Percentiles rank a stretch among this genome's conserved stretches.
phyloP scores from a whole-genome alignment of 2,888 invertebrate species.

The Bugula neritina region DNA sequence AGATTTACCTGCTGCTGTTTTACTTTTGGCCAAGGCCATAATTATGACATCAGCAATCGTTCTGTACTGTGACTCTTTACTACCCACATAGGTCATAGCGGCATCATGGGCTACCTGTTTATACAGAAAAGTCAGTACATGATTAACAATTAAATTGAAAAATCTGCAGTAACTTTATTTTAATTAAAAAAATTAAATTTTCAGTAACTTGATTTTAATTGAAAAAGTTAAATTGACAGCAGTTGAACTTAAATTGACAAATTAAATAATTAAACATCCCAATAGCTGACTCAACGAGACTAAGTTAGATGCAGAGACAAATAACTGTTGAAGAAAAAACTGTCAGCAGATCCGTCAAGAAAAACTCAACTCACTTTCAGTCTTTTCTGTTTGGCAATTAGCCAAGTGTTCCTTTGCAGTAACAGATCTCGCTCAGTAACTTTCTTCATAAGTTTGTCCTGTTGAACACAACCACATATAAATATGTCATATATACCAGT shows the following conservation, averaged over 20 bases:
- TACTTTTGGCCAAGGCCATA: constrained; percentile 34
- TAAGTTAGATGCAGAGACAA: no score
- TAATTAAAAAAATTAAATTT: no score
- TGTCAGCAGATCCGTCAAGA: no score
- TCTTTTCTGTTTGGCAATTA: constrained; percentile 35
- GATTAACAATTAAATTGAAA: no score
- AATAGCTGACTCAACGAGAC: no score
- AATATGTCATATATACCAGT: neutral
- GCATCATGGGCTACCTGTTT: constrained; percentile 42
- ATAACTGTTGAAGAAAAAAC: no score
- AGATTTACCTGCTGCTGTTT: constrained; percentile 15
- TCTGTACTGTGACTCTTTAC: constrained; percentile 48
- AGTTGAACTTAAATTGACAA: no score
- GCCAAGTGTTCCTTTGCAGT: constrained; percentile 25
- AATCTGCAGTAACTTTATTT: no score
- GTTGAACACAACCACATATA: neutral
- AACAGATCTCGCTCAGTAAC: constrained; percentile 25
- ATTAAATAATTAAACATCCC: no score
- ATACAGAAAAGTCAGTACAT: neutral
- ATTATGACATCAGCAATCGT: constrained; percentile 50
- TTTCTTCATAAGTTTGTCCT: constrained; percentile 20
- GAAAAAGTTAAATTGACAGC: no score
- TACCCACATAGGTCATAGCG: constrained; percentile 42
- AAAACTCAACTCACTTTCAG: constrained; percentile 36
- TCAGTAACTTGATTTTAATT: no score